Evolutionary conservation across 2,113 vertebrate genomes (phyloP).

Genomic region (Pachycephala philippinensis): DNA sequence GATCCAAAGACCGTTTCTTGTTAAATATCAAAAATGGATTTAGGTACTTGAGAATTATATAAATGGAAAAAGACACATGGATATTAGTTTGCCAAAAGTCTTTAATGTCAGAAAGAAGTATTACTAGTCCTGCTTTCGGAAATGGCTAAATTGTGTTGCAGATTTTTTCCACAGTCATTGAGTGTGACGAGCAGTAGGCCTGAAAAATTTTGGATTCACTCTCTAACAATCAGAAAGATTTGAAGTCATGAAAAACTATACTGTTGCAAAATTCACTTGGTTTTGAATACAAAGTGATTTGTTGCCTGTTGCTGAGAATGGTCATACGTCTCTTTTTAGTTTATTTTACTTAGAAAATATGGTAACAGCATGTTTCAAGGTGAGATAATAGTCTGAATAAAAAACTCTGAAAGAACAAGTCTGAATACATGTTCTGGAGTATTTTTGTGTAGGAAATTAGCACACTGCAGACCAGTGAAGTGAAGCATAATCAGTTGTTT

Average conservation of each 20-base stretch:
- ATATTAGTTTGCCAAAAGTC: neutral
- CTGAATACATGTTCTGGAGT: neutral
- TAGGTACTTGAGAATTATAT: neutral
- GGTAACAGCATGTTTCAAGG: neutral
- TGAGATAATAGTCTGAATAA: neutral
- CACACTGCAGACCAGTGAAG: neutral
- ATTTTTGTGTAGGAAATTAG: neutral
- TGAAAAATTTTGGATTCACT: neutral
- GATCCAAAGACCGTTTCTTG: neutral
- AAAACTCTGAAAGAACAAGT: neutral
- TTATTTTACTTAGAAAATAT: neutral
- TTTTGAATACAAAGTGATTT: neutral
- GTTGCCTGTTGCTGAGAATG: accelerated
- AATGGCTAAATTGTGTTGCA: neutral
- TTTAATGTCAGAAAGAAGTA: neutral
- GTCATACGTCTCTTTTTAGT: neutral
- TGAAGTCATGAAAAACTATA: neutral
- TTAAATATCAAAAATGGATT: neutral
- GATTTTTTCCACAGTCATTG: neutral
- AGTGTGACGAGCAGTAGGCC: neutral
- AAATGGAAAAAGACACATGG: neutral
- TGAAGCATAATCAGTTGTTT: neutral
- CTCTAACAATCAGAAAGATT: neutral
- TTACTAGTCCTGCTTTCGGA: neutral
- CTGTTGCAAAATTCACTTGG: neutral